Conservation (phyloP, 2,113 vertebrate species). For the Rutilus rutilus region DNA sequence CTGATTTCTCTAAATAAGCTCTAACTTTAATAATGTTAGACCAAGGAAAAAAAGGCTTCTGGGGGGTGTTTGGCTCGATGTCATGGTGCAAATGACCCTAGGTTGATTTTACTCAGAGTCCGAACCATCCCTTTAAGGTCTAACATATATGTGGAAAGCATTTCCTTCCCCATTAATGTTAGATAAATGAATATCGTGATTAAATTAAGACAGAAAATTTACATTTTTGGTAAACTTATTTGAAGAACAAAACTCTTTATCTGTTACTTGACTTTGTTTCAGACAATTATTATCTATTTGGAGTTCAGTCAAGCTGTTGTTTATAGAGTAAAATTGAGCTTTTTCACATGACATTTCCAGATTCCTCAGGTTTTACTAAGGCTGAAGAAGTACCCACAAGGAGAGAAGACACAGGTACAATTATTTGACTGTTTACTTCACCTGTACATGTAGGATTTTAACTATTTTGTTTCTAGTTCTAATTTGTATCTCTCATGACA, state of each 20-base stretch:
- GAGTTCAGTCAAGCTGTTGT: not conserved
- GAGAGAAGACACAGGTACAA: conserved; percentile 85
- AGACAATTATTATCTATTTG: not conserved
- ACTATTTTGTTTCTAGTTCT: not conserved
- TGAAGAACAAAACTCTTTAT: not conserved
- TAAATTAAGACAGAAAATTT: not conserved
- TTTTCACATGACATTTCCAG: conserved; percentile 68
- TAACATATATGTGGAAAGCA: too few relatives aligned
- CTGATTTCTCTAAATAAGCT: too few relatives aligned
- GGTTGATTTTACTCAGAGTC: too few relatives aligned
- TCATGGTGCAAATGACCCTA: too few relatives aligned
- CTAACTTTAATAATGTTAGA: too few relatives aligned
- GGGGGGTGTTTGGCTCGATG: too few relatives aligned
- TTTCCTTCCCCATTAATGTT: too few relatives aligned
- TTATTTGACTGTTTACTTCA: not conserved
- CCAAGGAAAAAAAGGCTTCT: too few relatives aligned
- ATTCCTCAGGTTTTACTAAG: conserved; percentile 94
- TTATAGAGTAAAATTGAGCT: not conserved
- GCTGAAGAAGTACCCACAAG: conserved; percentile 91
- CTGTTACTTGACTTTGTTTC: not conserved
- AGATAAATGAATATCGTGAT: too few relatives aligned
- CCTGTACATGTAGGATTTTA: not conserved
- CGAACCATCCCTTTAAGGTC: too few relatives aligned
- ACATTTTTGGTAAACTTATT: not conserved
- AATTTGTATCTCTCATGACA: not conserved